Evolutionary conservation across 2,888 invertebrate species (phyloP).

Genomic region (Lasius platythorax): DNA sequence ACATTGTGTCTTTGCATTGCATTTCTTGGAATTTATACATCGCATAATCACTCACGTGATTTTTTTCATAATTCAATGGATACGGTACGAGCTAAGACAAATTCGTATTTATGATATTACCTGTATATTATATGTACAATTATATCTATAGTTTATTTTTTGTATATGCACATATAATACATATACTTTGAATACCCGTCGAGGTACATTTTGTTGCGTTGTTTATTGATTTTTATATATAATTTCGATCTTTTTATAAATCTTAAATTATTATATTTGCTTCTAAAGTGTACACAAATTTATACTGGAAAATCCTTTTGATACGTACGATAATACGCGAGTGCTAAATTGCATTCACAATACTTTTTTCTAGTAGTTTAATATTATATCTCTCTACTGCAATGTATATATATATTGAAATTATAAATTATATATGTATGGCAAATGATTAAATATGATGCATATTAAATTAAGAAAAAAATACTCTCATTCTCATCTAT

Average conservation of each 20-base stretch:
- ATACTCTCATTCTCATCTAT: slow-evolving; percentile 59
- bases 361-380: slow-evolving; percentile 1
- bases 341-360: background rate
- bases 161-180: slow-evolving; percentile 63
- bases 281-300: slow-evolving; percentile 12
- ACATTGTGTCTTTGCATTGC: slow-evolving; percentile 70
- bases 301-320: background rate
- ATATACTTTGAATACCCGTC: slow-evolving; percentile 21
- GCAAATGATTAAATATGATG: background rate
- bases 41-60: background rate
- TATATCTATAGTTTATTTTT: slow-evolving; percentile 20
- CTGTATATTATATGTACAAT: slow-evolving; percentile 36
- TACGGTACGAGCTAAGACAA: slow-evolving; percentile 65
- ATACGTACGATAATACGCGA: background rate
- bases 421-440: background rate
- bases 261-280: slow-evolving; percentile 13
- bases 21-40: slow-evolving; percentile 44
- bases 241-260: slow-evolving; percentile 24
- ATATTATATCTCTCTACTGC: slow-evolving; percentile 3
- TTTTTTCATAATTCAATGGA: slow-evolving; percentile 63
- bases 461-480: slow-evolving; percentile 30
- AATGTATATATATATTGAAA: slow-evolving; percentile 1
- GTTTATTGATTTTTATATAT: slow-evolving; percentile 19
- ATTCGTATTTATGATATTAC: slow-evolving; percentile 48
- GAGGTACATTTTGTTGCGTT: slow-evolving; percentile 32